Conservation (phyloP, 2,797 vertebrate species). For the Emydoidea blandingii region DNA sequence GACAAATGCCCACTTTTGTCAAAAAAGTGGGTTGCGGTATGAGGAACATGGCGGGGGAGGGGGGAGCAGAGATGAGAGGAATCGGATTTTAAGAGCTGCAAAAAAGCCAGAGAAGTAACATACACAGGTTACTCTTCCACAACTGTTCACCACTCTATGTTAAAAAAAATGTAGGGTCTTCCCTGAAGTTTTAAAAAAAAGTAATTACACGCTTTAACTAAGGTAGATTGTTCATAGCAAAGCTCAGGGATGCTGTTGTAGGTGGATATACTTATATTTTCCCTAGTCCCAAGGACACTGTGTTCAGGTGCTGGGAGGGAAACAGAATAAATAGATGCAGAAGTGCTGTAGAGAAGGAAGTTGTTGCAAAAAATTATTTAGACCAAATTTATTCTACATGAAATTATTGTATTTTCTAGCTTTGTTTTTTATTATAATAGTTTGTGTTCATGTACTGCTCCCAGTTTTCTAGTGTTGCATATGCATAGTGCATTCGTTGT, state of each 20-base stretch:
- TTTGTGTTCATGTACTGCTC: background rate
- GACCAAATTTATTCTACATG: background rate
- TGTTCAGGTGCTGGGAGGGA: background rate
- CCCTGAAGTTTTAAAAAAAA: background rate
- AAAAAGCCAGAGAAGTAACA: background rate
- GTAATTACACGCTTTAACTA: background rate
- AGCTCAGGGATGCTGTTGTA: background rate
- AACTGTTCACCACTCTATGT: background rate
- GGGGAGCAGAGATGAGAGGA: background rate
- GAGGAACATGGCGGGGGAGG: too few species aligned
- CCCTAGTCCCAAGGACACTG: background rate
- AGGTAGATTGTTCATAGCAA: background rate
- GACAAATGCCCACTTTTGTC: too few species aligned
- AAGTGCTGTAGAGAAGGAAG: background rate
- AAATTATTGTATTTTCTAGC: background rate
- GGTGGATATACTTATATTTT: background rate
- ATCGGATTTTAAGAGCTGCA: background rate
- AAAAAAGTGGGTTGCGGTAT: too few species aligned
- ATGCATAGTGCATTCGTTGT: background rate
- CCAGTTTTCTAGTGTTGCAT: background rate
- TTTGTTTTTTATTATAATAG: background rate
- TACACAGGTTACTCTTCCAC: background rate
- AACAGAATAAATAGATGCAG: background rate
- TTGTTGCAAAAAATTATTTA: background rate
- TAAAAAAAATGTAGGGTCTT: background rate